Conservation (phyloP, 2,797 vertebrate species). For the Semotilus atromaculatus region DNA sequence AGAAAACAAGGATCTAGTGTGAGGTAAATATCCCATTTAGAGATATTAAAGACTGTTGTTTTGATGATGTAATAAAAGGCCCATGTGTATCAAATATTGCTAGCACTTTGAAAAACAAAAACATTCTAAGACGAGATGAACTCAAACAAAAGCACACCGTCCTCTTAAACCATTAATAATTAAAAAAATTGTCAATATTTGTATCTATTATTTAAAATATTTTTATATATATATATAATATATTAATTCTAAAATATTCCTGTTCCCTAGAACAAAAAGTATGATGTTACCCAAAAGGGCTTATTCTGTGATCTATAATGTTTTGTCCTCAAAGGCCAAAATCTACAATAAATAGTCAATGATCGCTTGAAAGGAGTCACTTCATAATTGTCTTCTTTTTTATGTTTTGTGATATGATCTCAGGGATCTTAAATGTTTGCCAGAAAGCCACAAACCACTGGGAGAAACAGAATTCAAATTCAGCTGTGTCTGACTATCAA, state of each 20-base stretch:
- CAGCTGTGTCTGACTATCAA: slow-evolving; percentile 14
- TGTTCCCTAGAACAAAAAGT: neutral
- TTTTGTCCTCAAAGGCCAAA: neutral
- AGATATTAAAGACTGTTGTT: slow-evolving; percentile 33
- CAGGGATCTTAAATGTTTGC: slow-evolving; percentile 30
- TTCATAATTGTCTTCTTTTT: slow-evolving; percentile 11
- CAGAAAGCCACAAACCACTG: slow-evolving; percentile 34
- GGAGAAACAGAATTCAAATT: slow-evolving; percentile 18
- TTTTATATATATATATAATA: no score
- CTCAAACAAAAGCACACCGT: neutral
- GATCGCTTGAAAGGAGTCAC: neutral
- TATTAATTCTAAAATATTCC: neutral
- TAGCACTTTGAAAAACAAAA: slow-evolving; percentile 28
- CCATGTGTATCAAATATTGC: slow-evolving; percentile 32
- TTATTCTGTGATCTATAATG: neutral
- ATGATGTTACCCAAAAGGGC: no score
- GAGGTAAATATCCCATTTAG: slow-evolving; percentile 29
- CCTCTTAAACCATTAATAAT: neutral
- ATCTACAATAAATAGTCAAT: neutral
- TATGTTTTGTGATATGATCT: slow-evolving; percentile 38
- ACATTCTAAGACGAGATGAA: neutral
- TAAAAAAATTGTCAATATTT: no score
- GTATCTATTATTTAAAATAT: no score
- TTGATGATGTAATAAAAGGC: slow-evolving; percentile 43
- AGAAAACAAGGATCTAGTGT: slow-evolving; percentile 62